A percentile compares a stretch with the other conserved stretches of the same genome.
These are phyloP conservation scores for Caretta caretta DNA, from an alignment of 2,113 vertebrate genomes.

Conservation along the genomic window DNA sequence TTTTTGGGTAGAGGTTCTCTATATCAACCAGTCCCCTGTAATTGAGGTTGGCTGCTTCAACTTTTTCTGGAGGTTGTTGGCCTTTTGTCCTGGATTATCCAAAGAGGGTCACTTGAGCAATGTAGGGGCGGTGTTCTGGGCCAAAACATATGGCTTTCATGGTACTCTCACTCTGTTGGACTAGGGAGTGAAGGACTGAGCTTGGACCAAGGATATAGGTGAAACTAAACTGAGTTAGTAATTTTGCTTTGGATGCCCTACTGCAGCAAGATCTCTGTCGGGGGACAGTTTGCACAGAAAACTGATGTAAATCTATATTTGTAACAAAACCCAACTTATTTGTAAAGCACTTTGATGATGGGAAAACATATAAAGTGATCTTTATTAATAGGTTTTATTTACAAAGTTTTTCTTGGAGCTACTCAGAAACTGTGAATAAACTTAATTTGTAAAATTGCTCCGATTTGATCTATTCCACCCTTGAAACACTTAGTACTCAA, in stretches of 20 bases:
- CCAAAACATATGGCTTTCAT: neutral
- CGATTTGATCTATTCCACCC: neutral
- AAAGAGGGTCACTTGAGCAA: neutral
- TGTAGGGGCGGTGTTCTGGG: neutral
- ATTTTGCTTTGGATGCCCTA: neutral
- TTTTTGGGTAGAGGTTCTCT: neutral
- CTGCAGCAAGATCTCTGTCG: neutral
- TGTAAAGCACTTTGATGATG: neutral
- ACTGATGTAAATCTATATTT: neutral
- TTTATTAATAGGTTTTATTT: neutral
- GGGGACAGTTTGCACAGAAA: neutral
- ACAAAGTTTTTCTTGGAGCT: neutral
- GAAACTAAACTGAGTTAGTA: neutral
- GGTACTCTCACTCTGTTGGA: neutral
- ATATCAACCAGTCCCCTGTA: neutral
- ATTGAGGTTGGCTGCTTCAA: neutral
- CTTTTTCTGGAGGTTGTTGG: neutral
- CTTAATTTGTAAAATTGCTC: neutral
- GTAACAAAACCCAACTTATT: neutral
- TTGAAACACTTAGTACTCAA: neutral
- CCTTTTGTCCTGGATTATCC: neutral
- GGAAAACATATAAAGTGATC: neutral
- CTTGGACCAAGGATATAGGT: neutral
- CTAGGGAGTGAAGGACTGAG: neutral
- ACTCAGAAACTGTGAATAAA: neutral